phyloP scores from a whole-genome alignment of 2,797 vertebrate genomes.

The Novumbra hubbsi region DNA sequence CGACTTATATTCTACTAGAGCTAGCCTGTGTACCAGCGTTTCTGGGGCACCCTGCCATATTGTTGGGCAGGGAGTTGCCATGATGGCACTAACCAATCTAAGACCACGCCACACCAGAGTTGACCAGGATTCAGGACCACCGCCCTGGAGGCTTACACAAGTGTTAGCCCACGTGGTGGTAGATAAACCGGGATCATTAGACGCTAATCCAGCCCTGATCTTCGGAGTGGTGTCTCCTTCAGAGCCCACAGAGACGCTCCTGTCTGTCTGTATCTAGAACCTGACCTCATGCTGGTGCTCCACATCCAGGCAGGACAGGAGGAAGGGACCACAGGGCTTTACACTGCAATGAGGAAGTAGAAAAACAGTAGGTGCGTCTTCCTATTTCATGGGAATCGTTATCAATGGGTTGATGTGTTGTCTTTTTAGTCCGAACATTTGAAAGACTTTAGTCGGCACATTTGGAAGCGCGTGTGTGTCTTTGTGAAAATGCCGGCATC shows the following conservation, averaged over 20 bases:
- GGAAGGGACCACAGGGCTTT: constrained; percentile 56
- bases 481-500: constrained; percentile 24
- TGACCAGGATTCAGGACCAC: background rate
- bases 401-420: too few relatives aligned
- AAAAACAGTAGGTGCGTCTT: constrained; percentile 62
- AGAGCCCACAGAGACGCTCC: constrained; percentile 51
- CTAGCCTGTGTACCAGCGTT: too few relatives aligned
- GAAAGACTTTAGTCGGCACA: background rate
- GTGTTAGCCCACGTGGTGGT: constrained; percentile 77
- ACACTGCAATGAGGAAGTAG: constrained; percentile 36
- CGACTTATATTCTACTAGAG: too few relatives aligned
- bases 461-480: constrained; percentile 17
- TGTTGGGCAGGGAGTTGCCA: background rate
- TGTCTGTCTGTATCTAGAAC: constrained; percentile 57
- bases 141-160: constrained; percentile 43
- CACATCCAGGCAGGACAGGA: constrained; percentile 41
- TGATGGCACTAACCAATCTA: background rate
- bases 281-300: constrained; percentile 56
- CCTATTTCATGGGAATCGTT: constrained; percentile 34
- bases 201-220: constrained; percentile 77
- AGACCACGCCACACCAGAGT: background rate
- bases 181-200: constrained; percentile 79
- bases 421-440: too few relatives aligned
- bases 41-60: too few relatives aligned
- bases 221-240: constrained; percentile 73